Conservation (phyloP, 2,888 invertebrate species). For the Ormyrus rosae region DNA sequence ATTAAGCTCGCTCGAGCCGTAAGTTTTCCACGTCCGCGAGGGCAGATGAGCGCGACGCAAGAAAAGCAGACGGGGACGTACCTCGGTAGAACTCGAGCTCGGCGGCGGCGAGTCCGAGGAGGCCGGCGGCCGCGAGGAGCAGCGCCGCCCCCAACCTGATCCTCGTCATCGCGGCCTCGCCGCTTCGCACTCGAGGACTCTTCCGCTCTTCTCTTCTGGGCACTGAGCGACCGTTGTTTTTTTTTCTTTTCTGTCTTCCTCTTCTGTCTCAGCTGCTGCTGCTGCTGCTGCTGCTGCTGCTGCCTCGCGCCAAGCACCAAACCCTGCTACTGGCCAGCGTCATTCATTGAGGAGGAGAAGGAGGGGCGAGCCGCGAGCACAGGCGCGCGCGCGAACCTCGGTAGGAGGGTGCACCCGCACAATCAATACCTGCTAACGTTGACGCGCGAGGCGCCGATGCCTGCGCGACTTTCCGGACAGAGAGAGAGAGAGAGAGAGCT, state of each 20-base stretch:
- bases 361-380: slow-evolving; percentile 25
- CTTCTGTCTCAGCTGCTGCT: background rate
- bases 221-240: too few relatives aligned
- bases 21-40: too few relatives aligned
- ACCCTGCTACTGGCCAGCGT: slow-evolving; percentile 56
- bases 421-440: slow-evolving; percentile 15
- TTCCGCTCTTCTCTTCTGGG: too few relatives aligned
- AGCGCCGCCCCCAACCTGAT: slow-evolving; percentile 63
- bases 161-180: slow-evolving; percentile 60
- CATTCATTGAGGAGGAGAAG: slow-evolving; percentile 70
- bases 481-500: too few relatives aligned
- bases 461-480: too few relatives aligned
- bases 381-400: too few relatives aligned
- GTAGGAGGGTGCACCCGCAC: slow-evolving; percentile 18
- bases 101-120: slow-evolving; percentile 64
- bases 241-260: slow-evolving; percentile 25
- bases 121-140: slow-evolving; percentile 30
- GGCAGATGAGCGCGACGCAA: background rate
- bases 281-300: slow-evolving; percentile 55
- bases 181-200: slow-evolving; percentile 27
- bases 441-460: too few relatives aligned
- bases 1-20: too few relatives aligned
- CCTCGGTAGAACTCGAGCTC: slow-evolving; percentile 71
- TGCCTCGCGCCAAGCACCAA: too few relatives aligned
- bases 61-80: slow-evolving; percentile 59